Conservation (phyloP, 1,140 invertebrate genomes). For the Latrodectus geometricus region DNA sequence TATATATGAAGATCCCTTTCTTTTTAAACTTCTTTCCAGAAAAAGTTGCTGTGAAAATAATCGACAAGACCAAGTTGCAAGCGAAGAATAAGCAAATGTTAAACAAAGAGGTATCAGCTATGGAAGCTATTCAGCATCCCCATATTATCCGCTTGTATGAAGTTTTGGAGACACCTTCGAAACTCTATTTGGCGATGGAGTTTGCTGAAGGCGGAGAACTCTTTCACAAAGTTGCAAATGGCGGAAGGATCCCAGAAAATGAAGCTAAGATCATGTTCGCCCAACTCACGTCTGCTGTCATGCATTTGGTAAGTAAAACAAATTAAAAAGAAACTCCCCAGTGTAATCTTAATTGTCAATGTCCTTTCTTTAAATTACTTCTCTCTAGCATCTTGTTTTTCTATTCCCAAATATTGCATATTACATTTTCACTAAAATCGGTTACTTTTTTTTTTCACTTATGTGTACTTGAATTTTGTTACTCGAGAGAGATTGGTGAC, state of each 20-base stretch:
- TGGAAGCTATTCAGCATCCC: slow-evolving; percentile 84
- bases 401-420: no score
- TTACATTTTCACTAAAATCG: no score
- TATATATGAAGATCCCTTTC: no score
- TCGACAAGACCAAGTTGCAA: slow-evolving; percentile 85
- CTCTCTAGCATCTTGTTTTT: no score
- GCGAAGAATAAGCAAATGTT: slow-evolving; percentile 82
- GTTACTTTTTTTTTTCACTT: no score
- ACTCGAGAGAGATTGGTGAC: no score
- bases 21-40: slow-evolving; percentile 71
- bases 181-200: slow-evolving; percentile 86
- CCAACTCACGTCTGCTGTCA: slow-evolving; percentile 83
- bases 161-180: slow-evolving; percentile 83
- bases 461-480: no score
- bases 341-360: no score
- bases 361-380: no score
- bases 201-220: slow-evolving; percentile 87
- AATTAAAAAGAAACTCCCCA: neutral
- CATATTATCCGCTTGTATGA: slow-evolving; percentile 82
- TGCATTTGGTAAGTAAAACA: slow-evolving; percentile 79
- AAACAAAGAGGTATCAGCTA: slow-evolving; percentile 79
- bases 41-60: slow-evolving; percentile 88
- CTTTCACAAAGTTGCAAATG: slow-evolving; percentile 83
- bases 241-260: slow-evolving; percentile 78
- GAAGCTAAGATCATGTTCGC: slow-evolving; percentile 81